Percentiles rank a stretch among this genome's conserved stretches.
Evolutionary conservation across 2,797 vertebrate genomes (phyloP).

Genomic region (Helarctos malayanus): DNA sequence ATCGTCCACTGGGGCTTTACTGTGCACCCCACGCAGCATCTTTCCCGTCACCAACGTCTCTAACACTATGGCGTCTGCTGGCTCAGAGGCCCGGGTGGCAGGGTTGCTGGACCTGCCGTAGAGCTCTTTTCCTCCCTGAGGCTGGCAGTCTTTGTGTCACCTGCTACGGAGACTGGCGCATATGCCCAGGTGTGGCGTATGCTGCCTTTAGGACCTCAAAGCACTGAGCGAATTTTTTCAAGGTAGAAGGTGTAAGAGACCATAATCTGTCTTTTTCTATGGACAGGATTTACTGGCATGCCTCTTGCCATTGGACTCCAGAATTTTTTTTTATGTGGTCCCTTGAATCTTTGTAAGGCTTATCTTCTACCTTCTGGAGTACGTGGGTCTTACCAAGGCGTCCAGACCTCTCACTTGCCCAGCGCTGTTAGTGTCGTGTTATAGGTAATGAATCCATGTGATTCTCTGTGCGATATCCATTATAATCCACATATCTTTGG

Average conservation of each 20-base stretch:
- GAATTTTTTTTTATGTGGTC: neutral
- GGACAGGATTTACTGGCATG: neutral
- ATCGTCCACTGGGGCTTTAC: neutral
- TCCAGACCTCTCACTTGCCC: neutral
- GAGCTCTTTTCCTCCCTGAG: neutral
- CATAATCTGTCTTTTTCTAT: neutral
- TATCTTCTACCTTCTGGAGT: neutral
- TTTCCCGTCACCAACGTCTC: neutral
- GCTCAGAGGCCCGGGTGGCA: neutral
- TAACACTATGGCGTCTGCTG: neutral
- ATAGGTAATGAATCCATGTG: neutral
- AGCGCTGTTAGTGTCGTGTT: too few species aligned
- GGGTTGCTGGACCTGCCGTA: neutral
- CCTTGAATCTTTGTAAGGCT: neutral
- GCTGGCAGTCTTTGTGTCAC: neutral
- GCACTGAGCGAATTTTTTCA: neutral
- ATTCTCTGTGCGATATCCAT: neutral
- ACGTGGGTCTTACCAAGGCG: neutral
- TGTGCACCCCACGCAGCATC: accelerated
- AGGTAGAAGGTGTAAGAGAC: neutral
- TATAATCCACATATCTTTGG: neutral
- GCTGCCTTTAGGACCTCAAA: neutral
- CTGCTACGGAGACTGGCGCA: neutral
- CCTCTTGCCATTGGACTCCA: neutral
- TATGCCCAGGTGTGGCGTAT: neutral